Evolutionary conservation across 2,113 vertebrate genomes (phyloP).

Genomic region (Nannospalax galili): DNA sequence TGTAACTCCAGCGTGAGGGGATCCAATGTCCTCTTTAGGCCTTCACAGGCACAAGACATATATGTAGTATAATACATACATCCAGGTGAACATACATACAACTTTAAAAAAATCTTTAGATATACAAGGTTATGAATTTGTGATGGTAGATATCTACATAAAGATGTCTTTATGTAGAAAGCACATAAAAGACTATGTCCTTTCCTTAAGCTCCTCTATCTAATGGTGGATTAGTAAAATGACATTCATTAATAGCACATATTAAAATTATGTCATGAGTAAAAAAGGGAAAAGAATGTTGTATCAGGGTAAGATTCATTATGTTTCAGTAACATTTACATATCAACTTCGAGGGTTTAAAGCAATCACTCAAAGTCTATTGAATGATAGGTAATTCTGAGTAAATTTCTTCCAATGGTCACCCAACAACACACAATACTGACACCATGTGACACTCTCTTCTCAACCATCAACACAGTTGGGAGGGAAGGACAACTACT

Average conservation of each 20-base stretch:
- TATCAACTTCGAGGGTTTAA: neutral
- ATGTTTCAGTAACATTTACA: neutral
- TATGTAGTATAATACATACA: too few species aligned
- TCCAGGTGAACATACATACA: too few species aligned
- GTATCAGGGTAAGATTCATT: neutral
- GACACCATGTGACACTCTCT: rapidly evolving
- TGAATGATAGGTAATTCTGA: neutral
- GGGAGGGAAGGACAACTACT: neutral
- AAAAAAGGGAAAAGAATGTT: neutral
- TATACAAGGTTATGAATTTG: neutral
- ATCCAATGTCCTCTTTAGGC: too few species aligned
- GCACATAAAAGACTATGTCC: too few species aligned
- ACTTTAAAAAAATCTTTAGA: neutral
- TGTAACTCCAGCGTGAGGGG: too few species aligned
- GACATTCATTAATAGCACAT: neutral
- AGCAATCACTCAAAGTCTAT: neutral
- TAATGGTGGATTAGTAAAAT: neutral
- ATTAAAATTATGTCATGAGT: neutral
- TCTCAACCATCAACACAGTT: neutral
- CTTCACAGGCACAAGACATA: too few species aligned
- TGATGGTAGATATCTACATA: too few species aligned
- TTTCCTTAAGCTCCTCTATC: too few species aligned
- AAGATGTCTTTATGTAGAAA: too few species aligned
- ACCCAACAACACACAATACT: neutral
- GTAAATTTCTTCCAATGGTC: neutral